phyloP scores from a whole-genome alignment of 1,140 invertebrate genomes.

The Penaeus indicus region DNA sequence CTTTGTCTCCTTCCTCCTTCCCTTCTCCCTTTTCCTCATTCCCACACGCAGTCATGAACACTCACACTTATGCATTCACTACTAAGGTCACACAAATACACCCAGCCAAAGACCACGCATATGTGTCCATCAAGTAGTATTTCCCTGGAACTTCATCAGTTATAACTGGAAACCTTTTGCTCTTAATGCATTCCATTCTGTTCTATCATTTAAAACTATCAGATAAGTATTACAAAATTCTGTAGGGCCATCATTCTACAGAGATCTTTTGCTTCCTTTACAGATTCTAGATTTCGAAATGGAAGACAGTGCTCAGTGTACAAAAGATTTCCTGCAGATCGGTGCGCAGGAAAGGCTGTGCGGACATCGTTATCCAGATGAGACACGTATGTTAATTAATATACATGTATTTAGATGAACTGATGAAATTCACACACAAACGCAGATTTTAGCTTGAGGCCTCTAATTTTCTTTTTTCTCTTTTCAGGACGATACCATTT shows the following conservation, averaged over 20 bases:
- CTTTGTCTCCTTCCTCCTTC: not conserved
- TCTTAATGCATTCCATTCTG: too few species aligned
- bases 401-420: not conserved
- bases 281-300: conserved; percentile 49
- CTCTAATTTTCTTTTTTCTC: not conserved
- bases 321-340: conserved; percentile 41
- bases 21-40: too few species aligned
- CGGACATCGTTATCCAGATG: conserved; percentile 37
- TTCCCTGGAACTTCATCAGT: too few species aligned
- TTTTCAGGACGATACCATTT: conserved; percentile 49
- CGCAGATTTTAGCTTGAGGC: too few species aligned
- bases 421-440: not conserved
- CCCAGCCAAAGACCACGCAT: too few species aligned
- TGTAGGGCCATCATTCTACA: not conserved
- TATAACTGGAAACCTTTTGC: too few species aligned
- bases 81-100: too few species aligned
- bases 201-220: too few species aligned
- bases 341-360: conserved; percentile 52
- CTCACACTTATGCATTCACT: too few species aligned
- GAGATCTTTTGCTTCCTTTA: not conserved
- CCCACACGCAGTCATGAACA: too few species aligned
- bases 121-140: too few species aligned
- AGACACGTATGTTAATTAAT: conserved; percentile 40
- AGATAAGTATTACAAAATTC: not conserved
- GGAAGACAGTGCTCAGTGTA: conserved; percentile 42